phyloP scores from a whole-genome alignment of 2,113 vertebrate species.

The Falco punctatus region DNA sequence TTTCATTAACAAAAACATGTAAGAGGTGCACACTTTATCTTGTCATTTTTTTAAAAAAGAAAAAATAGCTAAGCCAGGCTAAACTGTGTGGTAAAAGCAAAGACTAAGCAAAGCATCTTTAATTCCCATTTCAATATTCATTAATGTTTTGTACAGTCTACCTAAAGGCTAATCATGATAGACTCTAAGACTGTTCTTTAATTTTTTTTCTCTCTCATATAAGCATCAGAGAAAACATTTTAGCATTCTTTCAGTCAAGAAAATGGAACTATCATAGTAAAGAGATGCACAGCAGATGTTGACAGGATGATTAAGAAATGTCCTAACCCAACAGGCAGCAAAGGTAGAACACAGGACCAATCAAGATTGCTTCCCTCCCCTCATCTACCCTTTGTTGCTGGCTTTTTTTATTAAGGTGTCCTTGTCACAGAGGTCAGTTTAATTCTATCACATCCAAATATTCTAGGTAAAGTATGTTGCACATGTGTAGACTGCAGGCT shows the following conservation, averaged over 20 bases:
- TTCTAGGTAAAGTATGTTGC: conserved; percentile 74
- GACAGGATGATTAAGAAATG: conserved; percentile 55
- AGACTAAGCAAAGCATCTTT: conserved; percentile 12
- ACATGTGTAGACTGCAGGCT: conserved; percentile 83
- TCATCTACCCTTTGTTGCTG: neutral
- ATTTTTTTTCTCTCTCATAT: neutral
- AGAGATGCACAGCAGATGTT: neutral
- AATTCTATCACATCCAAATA: conserved; percentile 78
- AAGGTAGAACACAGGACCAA: conserved; percentile 13
- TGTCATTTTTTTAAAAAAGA: conserved; percentile 8
- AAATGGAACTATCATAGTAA: conserved; percentile 13
- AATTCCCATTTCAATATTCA: conserved; percentile 56
- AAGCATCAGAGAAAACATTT: neutral
- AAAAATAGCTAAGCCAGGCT: neutral
- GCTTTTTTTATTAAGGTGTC: conserved; percentile 79
- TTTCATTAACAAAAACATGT: neutral
- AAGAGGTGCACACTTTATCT: neutral
- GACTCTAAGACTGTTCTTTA: neutral
- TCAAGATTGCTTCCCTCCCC: neutral
- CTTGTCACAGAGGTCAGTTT: conserved; percentile 87
- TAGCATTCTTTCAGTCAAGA: conserved; percentile 14
- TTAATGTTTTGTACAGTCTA: conserved; percentile 32
- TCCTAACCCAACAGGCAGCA: conserved; percentile 7
- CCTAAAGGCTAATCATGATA: conserved; percentile 2
- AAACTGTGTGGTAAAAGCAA: neutral